Conservation (phyloP, 1,140 invertebrate genomes). For the Pteromalus puparum region DNA sequence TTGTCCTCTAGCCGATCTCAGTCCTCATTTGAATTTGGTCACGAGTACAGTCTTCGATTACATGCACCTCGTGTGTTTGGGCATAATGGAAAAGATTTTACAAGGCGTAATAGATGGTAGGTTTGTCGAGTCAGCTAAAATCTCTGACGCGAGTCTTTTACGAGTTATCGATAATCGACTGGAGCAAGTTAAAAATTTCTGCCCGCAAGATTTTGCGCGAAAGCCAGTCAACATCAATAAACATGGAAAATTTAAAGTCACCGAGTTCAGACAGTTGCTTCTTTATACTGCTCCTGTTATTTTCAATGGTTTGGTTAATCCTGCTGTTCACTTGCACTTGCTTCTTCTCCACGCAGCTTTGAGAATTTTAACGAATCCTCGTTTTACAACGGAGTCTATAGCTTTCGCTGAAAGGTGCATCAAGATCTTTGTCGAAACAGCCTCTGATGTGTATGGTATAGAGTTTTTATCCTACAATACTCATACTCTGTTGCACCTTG, state of each 20-base stretch:
- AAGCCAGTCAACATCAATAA: not conserved
- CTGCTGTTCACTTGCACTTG: too few species aligned
- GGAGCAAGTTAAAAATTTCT: constrained; percentile 29
- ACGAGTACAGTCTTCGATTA: not conserved
- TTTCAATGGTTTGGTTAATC: too few species aligned
- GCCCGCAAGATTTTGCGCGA: constrained; percentile 12
- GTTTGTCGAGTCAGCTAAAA: constrained; percentile 14
- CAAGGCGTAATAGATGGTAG: constrained; percentile 43
- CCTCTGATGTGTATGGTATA: constrained; percentile 46
- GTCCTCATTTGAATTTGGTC: not conserved
- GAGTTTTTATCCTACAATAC: constrained; percentile 54
- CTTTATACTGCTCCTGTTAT: too few species aligned
- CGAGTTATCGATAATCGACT: constrained; percentile 28
- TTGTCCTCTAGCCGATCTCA: not conserved
- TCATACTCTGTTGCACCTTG: constrained; percentile 55
- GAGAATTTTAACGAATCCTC: not conserved
- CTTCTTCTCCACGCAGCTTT: not conserved
- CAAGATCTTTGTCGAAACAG: constrained; percentile 47
- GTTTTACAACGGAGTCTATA: not conserved
- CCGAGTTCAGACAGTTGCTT: too few species aligned
- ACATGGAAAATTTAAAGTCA: too few species aligned
- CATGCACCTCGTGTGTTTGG: not conserved
- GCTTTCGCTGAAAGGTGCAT: constrained; percentile 36
- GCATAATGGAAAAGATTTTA: constrained; percentile 5
- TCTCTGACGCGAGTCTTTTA: constrained; percentile 12